These are phyloP conservation scores for Trachelipus rathkii DNA, from an alignment of 1,140 invertebrate genomes.

Conservation along the genomic window DNA sequence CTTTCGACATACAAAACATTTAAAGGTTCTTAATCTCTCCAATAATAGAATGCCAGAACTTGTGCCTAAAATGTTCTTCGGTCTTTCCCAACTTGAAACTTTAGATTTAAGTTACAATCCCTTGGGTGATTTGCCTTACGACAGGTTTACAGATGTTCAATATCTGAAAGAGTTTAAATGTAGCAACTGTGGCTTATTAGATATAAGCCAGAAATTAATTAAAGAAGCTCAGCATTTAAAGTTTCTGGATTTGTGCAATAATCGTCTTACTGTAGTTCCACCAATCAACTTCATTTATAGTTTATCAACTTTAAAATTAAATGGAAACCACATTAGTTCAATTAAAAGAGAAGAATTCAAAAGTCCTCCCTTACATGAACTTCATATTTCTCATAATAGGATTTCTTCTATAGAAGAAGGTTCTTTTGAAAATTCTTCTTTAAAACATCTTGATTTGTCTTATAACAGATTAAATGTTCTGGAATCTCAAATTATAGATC, in stretches of 20 bases:
- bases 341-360: not conserved
- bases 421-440: constrained; percentile 64
- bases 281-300: constrained; percentile 2
- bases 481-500: constrained; percentile 59
- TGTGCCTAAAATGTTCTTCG: constrained; percentile 63
- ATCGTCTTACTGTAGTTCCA: constrained; percentile 50
- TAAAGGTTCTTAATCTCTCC: constrained; percentile 63
- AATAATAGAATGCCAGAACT: constrained; percentile 66
- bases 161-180: constrained; percentile 62
- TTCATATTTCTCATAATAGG: constrained; percentile 1
- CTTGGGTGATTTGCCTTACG: constrained; percentile 64
- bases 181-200: constrained; percentile 62
- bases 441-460: constrained; percentile 63
- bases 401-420: constrained; percentile 56
- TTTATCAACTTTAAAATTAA: not conserved
- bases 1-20: constrained; percentile 62
- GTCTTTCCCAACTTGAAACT: constrained; percentile 61
- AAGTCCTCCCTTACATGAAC: not conserved
- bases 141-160: constrained; percentile 69
- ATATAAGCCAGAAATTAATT: constrained; percentile 66
- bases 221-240: constrained; percentile 52
- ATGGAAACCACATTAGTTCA: not conserved
- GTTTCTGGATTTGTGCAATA: constrained; percentile 69
- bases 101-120: constrained; percentile 72
- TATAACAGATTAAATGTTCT: constrained; percentile 67